Base-by-base conservation (phyloP, 2,113 vertebrate species). In the Junco hyemalis region DNA sequence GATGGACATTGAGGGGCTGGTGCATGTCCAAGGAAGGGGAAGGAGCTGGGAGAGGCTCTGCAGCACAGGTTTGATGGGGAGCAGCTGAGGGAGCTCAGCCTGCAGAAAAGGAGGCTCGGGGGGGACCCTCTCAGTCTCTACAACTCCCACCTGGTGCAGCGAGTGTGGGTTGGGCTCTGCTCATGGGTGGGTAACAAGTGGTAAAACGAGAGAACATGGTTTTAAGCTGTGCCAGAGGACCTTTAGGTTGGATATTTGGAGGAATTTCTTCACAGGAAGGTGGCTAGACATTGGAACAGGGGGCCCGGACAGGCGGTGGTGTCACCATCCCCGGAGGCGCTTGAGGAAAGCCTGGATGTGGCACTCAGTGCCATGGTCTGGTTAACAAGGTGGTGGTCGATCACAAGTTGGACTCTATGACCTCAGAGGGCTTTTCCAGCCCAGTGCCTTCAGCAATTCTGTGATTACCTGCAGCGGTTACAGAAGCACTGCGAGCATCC, bases 251-350 rank as follows among this genome's bases (percentile, higher is more conserved):
- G 20, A 5, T 26, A 9, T 51, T 33, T 2, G 8, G 38, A 29
- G 29, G 28, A 50, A 28, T 33, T 56, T 73, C 18, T 44, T 50
- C 44, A 8, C 26, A 36, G 59, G 26, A 57, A 19, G 2, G 5
- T 50, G 17, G 8, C 25, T 6, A 14, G 16, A n/a, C 5, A 2
- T 2, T 5, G 51, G 77, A 36, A 16, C 0, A 0, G 9, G 21
- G 25, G 36, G 35, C 22, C 25, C 1, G 0, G 59, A 12, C 50
- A 50, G 26, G 36, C 7, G 44, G 6, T 2, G 33, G 33, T 14
- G 44, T 18, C 28, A 9, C 23, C 7, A 3, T 25, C 13, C 9
- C 7, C 5, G 61, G 4, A 25, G 38, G 38, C 14, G 60, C 21
- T 17, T 8, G 31, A 60, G 53, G 33, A 24, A 17, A 59, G 60